Evolutionary conservation across 53 echinoderm and acorn worm genomes (phyloP), one percentile per base, ranked within the genome.

Genomic region (Crossaster papposus): DNA sequence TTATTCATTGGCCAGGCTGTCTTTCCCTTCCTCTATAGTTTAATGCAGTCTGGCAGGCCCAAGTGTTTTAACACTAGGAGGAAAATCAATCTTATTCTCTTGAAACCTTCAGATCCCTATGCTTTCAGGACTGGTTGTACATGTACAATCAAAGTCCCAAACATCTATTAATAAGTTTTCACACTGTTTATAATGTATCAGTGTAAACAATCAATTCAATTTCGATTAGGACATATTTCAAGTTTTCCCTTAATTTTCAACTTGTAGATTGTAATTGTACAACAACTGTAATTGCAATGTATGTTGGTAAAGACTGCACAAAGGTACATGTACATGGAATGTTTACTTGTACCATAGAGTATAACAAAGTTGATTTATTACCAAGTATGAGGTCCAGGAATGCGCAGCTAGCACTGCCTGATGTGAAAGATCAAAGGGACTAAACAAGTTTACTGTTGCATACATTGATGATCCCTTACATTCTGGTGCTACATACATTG

Each of bases 41-140:
- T 84, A 84, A 84, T 84, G 84, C 72, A 51, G 44, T 71, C 73
- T 72, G 32, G 50, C 84, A 84, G 24, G 72, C 84, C 84, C 83
- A 53, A 12, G 73, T 84, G 84, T 65, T 52, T 84, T 52, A 13
- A 51, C 51, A 10, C 65, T 72, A 31, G 72, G 72, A 7, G 5
- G 17, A 18, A 51, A 84, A 84, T 84, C 84, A 84, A 84, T 84
- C 84, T 35, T 30, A 7, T 70, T 84, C 73, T 54, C 52, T 84
- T 15, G 70, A 68, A 36, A 36, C 50, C 36, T 35, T 82, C 31
- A 0, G n/a, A n/a, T n/a, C n/a, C n/a, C 82, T 65, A 24, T 70
- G 23, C 30, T 81, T 38, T 64, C 17, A 17, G n/a, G 5, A 23
- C 44, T 68, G 82, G 35, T 70, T 23, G 63, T 64, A 34, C n/a